phyloP scores from a whole-genome alignment of 2,888 invertebrate species.

The Hylaea fasciaria region DNA sequence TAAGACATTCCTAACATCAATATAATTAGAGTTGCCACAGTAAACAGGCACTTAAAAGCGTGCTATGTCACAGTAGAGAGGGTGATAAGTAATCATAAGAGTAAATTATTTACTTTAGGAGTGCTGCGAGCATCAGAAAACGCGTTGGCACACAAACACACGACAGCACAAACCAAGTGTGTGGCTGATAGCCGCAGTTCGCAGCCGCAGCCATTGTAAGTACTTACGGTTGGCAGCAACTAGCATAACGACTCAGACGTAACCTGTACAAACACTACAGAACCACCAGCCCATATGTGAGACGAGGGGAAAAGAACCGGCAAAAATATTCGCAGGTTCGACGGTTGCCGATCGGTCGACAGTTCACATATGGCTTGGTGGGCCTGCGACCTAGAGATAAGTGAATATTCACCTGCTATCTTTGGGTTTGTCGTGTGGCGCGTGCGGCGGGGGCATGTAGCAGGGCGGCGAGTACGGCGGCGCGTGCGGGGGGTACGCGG shows the following conservation, averaged over 20 bases:
- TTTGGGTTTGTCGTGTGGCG: conserved; percentile 91
- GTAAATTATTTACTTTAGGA: background rate
- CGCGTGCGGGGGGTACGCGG: conserved; percentile 87
- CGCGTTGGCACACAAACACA: background rate
- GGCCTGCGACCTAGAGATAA: background rate
- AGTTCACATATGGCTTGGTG: conserved; percentile 1
- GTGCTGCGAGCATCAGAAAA: conserved; percentile 6
- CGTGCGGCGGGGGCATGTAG: conserved; percentile 95
- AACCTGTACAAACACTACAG: conserved; percentile 3
- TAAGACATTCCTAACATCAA: too few species aligned
- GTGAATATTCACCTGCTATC: conserved; percentile 87
- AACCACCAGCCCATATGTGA: conserved; percentile 8
- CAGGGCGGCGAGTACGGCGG: conserved; percentile 92
- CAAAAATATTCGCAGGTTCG: background rate
- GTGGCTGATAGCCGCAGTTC: conserved; percentile 14
- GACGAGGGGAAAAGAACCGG: background rate
- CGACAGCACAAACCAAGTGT: background rate
- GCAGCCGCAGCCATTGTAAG: conserved; percentile 20
- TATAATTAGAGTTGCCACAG: too few species aligned
- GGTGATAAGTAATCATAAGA: too few species aligned
- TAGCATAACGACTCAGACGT: background rate
- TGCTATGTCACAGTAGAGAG: too few species aligned
- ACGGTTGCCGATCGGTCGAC: background rate
- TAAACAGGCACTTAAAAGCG: too few species aligned
- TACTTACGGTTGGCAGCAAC: conserved; percentile 15